A percentile compares a stretch with the other conserved stretches of the same genome.
Evolutionary conservation across 2,888 invertebrate genomes (phyloP).

Genomic region (Masnerella sp.): DNA sequence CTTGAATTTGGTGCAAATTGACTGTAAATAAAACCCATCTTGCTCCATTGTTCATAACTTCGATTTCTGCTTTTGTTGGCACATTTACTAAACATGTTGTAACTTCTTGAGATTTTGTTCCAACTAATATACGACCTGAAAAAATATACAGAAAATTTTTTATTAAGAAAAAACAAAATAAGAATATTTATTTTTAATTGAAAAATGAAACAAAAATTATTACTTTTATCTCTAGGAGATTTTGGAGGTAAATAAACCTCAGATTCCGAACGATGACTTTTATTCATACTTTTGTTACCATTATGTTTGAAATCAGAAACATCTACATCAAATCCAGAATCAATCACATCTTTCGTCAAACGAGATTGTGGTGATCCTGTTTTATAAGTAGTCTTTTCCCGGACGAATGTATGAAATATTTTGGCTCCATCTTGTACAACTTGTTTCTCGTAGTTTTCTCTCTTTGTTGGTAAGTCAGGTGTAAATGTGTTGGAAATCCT

Average conservation of each 20-base stretch:
- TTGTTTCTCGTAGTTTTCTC: not conserved
- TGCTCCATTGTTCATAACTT: slow-evolving; percentile 70
- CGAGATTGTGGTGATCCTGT: not conserved
- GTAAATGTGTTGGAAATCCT: not conserved
- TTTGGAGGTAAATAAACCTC: slow-evolving; percentile 1
- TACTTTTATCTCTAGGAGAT: slow-evolving; percentile 39
- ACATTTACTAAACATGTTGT: slow-evolving; percentile 72
- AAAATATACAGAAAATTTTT: not conserved
- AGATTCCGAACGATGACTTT: not conserved
- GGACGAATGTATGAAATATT: too few species aligned
- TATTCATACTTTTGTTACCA: slow-evolving; percentile 2
- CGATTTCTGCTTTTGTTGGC: slow-evolving; percentile 68
- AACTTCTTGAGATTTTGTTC: slow-evolving; percentile 68
- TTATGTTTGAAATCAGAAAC: slow-evolving; percentile 8
- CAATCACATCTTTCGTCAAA: slow-evolving; percentile 1
- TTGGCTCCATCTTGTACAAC: not conserved
- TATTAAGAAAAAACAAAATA: not conserved
- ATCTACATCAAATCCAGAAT: slow-evolving; percentile 17
- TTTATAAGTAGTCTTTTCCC: too few species aligned
- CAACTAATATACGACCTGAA: slow-evolving; percentile 59
- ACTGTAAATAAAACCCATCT: slow-evolving; percentile 70
- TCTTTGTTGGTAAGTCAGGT: not conserved
- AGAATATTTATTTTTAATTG: not conserved
- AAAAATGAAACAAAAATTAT: not conserved
- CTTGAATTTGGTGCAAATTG: slow-evolving; percentile 67